phyloP scores from a whole-genome alignment of 2,888 invertebrate genomes.

The Mycalesis mineus region DNA sequence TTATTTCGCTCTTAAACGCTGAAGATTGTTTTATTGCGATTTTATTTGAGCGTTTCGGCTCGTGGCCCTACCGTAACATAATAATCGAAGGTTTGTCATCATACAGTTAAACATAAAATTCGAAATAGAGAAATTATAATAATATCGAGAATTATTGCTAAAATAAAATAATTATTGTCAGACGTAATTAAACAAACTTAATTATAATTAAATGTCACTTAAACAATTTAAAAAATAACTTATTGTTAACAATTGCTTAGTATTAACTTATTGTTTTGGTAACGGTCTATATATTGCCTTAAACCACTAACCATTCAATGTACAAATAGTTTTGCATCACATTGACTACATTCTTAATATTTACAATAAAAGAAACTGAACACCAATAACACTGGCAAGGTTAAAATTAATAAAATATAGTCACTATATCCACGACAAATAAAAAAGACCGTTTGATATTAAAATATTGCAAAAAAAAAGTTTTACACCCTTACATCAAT shows the following conservation, averaged over 20 bases:
- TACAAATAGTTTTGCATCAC: constrained; percentile 6
- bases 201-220: neutral
- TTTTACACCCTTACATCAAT: too few species aligned
- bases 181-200: neutral
- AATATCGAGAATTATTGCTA: neutral
- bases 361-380: neutral
- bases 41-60: too few species aligned
- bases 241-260: constrained; percentile 20
- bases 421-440: neutral
- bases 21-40: too few species aligned
- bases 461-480: too few species aligned
- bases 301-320: constrained; percentile 23
- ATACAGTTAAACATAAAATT: too few species aligned
- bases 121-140: too few species aligned
- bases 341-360: constrained; percentile 15
- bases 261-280: constrained; percentile 23
- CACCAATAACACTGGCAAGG: constrained; percentile 18
- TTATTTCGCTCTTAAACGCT: too few species aligned
- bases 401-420: neutral
- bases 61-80: too few species aligned
- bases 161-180: constrained; percentile 8
- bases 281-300: constrained; percentile 24
- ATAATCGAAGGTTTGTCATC: too few species aligned
- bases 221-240: constrained; percentile 8
- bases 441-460: too few species aligned